Conservation (phyloP, 1,140 invertebrate genomes). For the Helicoverpa zea region DNA sequence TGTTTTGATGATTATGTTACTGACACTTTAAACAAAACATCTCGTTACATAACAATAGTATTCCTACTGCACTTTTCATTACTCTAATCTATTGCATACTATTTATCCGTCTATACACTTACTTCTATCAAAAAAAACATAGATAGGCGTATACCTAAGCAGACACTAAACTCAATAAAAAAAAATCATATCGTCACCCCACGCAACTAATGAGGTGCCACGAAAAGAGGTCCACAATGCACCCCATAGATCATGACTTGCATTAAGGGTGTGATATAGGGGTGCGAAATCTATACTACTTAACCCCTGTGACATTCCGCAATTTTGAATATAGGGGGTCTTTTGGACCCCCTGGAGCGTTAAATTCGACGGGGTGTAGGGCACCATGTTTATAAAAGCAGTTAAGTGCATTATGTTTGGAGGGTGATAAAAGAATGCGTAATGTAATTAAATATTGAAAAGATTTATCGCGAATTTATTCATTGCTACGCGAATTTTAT, state of each 20-base stretch:
- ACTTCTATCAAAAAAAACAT: too few relatives aligned
- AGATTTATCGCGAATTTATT: slow-evolving; percentile 21
- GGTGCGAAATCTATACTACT: slow-evolving; percentile 30
- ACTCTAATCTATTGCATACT: too few relatives aligned
- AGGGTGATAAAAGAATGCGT: slow-evolving; percentile 6
- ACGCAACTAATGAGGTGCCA: slow-evolving; percentile 37
- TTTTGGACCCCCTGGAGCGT: slow-evolving; percentile 27
- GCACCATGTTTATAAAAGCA: slow-evolving; percentile 32
- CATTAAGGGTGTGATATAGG: slow-evolving; percentile 40
- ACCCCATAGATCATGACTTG: slow-evolving; percentile 42
- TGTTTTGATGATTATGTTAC: too few relatives aligned
- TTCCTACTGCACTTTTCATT: too few relatives aligned
- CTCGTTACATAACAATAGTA: too few relatives aligned
- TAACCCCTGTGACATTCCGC: slow-evolving; percentile 39
- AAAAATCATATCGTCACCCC: slow-evolving; percentile 44
- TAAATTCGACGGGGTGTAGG: slow-evolving; percentile 31
- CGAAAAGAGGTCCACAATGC: slow-evolving; percentile 7
- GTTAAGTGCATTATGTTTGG: slow-evolving; percentile 33
- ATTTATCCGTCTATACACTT: too few relatives aligned
- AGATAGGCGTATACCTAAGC: too few relatives aligned
- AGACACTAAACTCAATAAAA: slow-evolving; percentile 35
- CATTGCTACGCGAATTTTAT: slow-evolving; percentile 13
- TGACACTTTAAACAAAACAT: too few relatives aligned
- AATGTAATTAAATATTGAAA: slow-evolving; percentile 43
- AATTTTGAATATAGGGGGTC: slow-evolving; percentile 34